Evolutionary conservation across 2,888 invertebrate genomes (phyloP).

Genomic region (Trichogramma dendrolimi): DNA sequence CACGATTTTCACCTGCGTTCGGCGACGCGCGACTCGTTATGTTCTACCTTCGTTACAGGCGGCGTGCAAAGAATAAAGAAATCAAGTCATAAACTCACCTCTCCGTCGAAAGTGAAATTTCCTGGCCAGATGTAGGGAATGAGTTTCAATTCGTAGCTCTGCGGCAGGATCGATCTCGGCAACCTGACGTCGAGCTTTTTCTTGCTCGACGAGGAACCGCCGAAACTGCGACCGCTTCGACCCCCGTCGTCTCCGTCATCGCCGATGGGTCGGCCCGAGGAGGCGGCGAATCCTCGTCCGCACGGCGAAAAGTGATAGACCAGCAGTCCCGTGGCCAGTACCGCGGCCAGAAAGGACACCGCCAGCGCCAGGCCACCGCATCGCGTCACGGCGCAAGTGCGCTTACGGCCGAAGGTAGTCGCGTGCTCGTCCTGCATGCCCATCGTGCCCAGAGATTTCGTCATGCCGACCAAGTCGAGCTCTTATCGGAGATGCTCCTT

Average conservation of each 20-base stretch:
- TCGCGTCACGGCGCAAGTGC: slow-evolving; percentile 64
- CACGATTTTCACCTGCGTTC: slow-evolving; percentile 57
- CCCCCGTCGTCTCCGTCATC: neutral
- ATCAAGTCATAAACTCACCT: slow-evolving; percentile 35
- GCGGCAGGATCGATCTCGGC: slow-evolving; percentile 65
- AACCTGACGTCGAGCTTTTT: slow-evolving; percentile 63
- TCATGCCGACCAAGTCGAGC: slow-evolving; percentile 17
- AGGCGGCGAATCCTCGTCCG: slow-evolving; percentile 45
- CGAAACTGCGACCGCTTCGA: slow-evolving; percentile 10
- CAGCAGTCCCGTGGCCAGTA: slow-evolving; percentile 69
- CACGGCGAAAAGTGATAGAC: slow-evolving; percentile 75
- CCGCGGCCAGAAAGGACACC: slow-evolving; percentile 61
- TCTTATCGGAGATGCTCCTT: no score
- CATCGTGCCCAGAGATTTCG: slow-evolving; percentile 42
- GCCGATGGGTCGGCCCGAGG: slow-evolving; percentile 23
- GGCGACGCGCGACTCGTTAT: neutral
- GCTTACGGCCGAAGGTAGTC: slow-evolving; percentile 63
- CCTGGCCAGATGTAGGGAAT: slow-evolving; percentile 70
- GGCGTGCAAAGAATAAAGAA: neutral
- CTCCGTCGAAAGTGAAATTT: slow-evolving; percentile 76
- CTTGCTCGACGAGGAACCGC: slow-evolving; percentile 33
- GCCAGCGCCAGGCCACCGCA: slow-evolving; percentile 62
- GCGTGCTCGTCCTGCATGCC: slow-evolving; percentile 63
- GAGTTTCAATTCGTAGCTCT: slow-evolving; percentile 66
- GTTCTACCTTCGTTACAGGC: neutral